These are phyloP conservation scores for Gopherus flavomarginatus DNA, from an alignment of 2,113 vertebrate species.

Conservation along the genomic window DNA sequence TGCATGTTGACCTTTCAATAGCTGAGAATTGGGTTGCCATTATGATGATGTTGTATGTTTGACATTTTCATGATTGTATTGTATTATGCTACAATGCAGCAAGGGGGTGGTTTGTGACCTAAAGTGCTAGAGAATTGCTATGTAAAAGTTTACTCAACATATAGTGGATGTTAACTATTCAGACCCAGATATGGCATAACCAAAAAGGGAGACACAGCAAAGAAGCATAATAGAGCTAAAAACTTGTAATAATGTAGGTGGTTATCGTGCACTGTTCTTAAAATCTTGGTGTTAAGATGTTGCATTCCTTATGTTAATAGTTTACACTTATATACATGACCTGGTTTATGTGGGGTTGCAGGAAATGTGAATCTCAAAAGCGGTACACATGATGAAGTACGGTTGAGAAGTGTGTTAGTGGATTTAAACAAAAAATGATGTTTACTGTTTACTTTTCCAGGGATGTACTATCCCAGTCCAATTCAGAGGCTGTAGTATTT, in stretches of 20 bases:
- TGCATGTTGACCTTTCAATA: constrained; percentile 29
- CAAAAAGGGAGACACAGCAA: constrained; percentile 18
- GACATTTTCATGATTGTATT: not conserved
- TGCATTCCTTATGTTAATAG: not conserved
- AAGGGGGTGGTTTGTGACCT: not conserved
- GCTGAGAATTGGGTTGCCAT: constrained; percentile 31
- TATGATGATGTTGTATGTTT: not conserved
- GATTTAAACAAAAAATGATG: not conserved
- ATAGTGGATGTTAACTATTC: not conserved
- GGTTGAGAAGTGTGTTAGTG: not conserved
- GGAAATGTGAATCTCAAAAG: not conserved
- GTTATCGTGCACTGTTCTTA: not conserved
- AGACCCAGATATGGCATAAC: not conserved
- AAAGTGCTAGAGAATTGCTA: not conserved
- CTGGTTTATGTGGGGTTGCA: not conserved
- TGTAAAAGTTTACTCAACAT: not conserved
- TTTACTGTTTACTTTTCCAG: not conserved
- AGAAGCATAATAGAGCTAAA: not conserved
- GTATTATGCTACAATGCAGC: not conserved
- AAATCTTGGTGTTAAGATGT: not conserved
- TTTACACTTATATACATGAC: not conserved
- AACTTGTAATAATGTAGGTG: constrained; percentile 1
- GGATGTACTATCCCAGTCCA: fast-evolving
- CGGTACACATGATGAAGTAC: not conserved
- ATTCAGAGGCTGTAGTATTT: not conserved